Evolutionary conservation across 2,797 vertebrate genomes (phyloP), one percentile per base, ranked within the genome.

Genomic region (Sebastes variabilis): DNA sequence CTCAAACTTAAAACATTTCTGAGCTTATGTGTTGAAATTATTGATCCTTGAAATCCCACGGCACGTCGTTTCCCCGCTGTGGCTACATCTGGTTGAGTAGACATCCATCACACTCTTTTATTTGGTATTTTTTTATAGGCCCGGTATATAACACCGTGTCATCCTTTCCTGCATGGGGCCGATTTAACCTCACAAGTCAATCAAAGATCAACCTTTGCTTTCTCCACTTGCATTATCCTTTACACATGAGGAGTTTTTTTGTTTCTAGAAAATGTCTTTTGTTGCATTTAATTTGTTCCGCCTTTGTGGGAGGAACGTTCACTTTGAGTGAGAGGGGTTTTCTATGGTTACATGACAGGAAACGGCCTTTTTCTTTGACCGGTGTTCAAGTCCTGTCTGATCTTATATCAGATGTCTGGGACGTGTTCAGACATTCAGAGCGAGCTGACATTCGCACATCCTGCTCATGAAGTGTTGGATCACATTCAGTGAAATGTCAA

Each of bases 401-500:
- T 88, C 81, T 83, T 58, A 36, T 84, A 77, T 94, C 87, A 84
- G 82, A 92, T 90, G 87, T 89, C 88, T 84, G 81, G 66, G 75
- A 88, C 61, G 60, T 82, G 89, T 83, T 70, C 62, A 59, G 83
- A 83, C 80, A 66, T 82, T 84, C 75, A 72, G 72, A 84, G 72
- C 20, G 49, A 82, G 83, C 77, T 93, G 87, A 88, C 84, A 89
- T 89, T 90, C 77, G 16, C 87, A 88, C 86, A 87, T 94, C 89
- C 90, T 89, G 84, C 66, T 85, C 80, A 22, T 65, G 78, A 86
- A 78, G 74, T 87, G 82, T 86, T 74, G 78, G 86, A 86, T 90
- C 80, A 83, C 83, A 88, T 83, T 93, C 77, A 68, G 58, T 77
- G 79, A 96, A 95, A 95, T 95, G 94, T 94, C 94, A 95, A 49